These are phyloP conservation scores for Cichlasoma orientale DNA, from an alignment of 2,797 vertebrate genomes.

Conservation along the genomic window DNA sequence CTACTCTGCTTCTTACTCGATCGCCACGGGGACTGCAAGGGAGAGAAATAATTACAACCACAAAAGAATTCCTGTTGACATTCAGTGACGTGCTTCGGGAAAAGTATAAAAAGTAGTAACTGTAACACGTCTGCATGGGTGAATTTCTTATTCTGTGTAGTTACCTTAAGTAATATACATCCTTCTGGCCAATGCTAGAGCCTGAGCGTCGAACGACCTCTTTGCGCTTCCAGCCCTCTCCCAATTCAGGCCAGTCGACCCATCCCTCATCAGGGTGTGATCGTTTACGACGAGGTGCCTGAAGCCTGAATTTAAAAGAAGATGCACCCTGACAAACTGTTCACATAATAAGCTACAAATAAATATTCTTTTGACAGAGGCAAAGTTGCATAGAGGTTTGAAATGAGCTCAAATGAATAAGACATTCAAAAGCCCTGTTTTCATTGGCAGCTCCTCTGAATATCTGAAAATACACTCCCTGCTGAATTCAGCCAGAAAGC, in stretches of 20 bases:
- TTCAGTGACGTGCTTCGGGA: neutral
- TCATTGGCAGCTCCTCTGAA: neutral
- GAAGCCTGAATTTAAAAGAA: conserved; percentile 37
- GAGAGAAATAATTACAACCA: neutral
- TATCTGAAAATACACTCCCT: neutral
- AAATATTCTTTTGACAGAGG: neutral
- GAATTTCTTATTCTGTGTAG: neutral
- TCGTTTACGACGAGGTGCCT: conserved; percentile 42
- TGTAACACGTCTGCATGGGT: neutral
- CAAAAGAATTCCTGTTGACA: accelerated
- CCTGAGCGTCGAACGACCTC: conserved; percentile 87
- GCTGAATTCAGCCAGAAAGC: neutral
- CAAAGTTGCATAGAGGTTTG: neutral
- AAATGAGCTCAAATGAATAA: neutral
- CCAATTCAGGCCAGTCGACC: conserved; percentile 84
- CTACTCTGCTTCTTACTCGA: conserved; percentile 88
- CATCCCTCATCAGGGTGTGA: conserved; percentile 81
- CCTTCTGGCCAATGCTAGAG: conserved; percentile 85
- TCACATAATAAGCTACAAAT: neutral
- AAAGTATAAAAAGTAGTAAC: neutral
- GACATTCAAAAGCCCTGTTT: neutral
- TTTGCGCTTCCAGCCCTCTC: conserved; percentile 89
- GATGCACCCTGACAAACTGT: neutral
- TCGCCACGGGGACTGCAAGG: conserved; percentile 82
- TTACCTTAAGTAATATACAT: conserved; percentile 91